phyloP scores from a whole-genome alignment of 2,797 vertebrate genomes.

The Dermochelys coriacea region DNA sequence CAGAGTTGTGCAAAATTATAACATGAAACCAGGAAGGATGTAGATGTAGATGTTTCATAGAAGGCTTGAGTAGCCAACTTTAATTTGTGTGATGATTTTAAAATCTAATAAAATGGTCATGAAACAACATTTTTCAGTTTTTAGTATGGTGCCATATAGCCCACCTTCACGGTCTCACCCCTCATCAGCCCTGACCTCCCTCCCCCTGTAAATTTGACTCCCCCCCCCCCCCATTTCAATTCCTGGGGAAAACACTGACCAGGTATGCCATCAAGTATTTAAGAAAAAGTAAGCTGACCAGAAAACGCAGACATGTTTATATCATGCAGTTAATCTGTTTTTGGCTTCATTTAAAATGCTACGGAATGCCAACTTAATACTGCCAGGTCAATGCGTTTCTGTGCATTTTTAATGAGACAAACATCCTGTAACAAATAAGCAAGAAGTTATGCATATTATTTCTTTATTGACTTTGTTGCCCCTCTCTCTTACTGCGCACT shows the following conservation, averaged over 20 bases:
- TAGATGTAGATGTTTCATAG: too few relatives aligned
- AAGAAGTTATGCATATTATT: not conserved
- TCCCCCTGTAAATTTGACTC: too few relatives aligned
- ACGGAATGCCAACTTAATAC: not conserved
- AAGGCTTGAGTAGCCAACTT: too few relatives aligned
- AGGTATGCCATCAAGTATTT: conserved; percentile 90
- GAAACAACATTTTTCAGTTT: too few relatives aligned
- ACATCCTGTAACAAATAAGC: not conserved
- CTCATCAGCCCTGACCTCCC: too few relatives aligned
- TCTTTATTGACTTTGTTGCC: not conserved
- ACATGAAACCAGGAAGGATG: too few relatives aligned
- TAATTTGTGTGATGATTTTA: too few relatives aligned
- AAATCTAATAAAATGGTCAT: too few relatives aligned
- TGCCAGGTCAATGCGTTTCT: not conserved
- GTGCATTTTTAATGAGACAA: not conserved
- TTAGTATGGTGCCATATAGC: too few relatives aligned
- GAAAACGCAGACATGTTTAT: not conserved
- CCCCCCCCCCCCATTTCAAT: too few relatives aligned
- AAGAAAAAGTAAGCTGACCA: conserved; percentile 78
- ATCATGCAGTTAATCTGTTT: not conserved
- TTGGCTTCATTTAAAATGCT: not conserved
- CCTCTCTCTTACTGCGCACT: not conserved
- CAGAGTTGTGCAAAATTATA: too few relatives aligned
- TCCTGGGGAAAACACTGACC: conserved; percentile 3
- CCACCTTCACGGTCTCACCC: too few relatives aligned